Evolutionary conservation across 2,797 vertebrate genomes (phyloP), one percentile per base, ranked within the genome.

Genomic region (Alosa sapidissima): DNA sequence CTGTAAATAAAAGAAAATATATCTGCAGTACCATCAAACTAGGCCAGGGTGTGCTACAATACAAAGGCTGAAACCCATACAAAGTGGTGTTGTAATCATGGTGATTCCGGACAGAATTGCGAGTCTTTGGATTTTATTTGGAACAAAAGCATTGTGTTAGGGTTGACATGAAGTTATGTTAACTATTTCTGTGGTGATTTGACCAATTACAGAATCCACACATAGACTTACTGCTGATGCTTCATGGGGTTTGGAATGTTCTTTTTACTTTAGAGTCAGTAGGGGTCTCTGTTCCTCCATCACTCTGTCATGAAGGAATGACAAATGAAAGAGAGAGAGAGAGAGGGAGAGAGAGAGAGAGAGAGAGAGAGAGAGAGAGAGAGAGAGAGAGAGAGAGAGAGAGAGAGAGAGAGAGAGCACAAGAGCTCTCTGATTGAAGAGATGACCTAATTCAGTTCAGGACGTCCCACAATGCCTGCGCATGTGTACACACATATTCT

Each of bases 391-490:
- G 52, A 83, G 81, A 49, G 82, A 24, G 85, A 51, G 82, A 54
- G 75, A 55, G 58, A 72, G 47, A 75, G 68, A 83, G 60, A 81
- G 85, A 81, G 81, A 85, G 78, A 85, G 87, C 89, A 83, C 86
- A 90, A 92, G 93, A 91, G 90, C 91, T 90, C 89, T 93, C 93
- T 94, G 94, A 94, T 94, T 94, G 92, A 88, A 89, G 93, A 92
- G 91, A 93, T 94, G 93, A 94, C 93, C 93, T 95, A 94, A 95
- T 95, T 95, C 92, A 91, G 90, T 92, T 90, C 93, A 95, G 94
- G 93, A 95, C 94, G 93, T 94, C 93, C 94, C 93, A 94, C 90
- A 93, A 92, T 93, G 92, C 93, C 91, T 89, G 88, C 81, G 81
- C 85, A 87, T 86, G 82, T 81, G 88, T 82, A 84, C 24, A 86